phyloP scores from a whole-genome alignment of 2,888 invertebrate genomes.

The Tineola bisselliella region DNA sequence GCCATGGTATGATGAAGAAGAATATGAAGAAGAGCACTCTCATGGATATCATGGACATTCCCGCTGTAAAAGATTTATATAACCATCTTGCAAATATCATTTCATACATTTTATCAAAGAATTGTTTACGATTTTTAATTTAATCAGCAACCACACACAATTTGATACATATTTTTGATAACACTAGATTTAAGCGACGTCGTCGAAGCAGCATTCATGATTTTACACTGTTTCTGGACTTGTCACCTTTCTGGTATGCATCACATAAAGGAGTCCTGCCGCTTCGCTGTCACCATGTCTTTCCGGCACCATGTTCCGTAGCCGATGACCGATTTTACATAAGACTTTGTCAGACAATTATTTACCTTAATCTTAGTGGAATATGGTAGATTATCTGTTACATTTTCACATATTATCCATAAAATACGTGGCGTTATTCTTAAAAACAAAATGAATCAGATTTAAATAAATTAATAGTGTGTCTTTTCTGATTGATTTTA shows the following conservation, averaged over 20 bases:
- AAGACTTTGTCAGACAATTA: not conserved
- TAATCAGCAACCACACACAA: too few relatives aligned
- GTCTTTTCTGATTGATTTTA: too few relatives aligned
- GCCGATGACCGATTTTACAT: constrained; percentile 1
- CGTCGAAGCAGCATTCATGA: not conserved
- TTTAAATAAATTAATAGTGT: not conserved
- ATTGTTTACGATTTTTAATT: too few relatives aligned
- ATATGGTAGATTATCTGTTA: not conserved
- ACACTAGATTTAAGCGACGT: not conserved
- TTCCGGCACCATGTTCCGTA: constrained; percentile 10
- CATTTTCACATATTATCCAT: not conserved
- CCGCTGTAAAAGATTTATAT: not conserved
- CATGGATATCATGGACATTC: not conserved
- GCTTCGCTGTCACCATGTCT: constrained; percentile 8
- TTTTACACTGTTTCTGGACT: not conserved
- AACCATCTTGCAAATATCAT: too few relatives aligned
- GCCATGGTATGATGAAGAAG: not conserved
- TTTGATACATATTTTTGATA: not conserved
- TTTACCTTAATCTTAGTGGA: not conserved
- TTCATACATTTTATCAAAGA: too few relatives aligned
- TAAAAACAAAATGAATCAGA: not conserved
- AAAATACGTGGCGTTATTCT: not conserved
- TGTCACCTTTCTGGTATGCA: constrained; percentile 10
- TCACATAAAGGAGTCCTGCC: constrained; percentile 11
- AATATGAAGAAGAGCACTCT: not conserved